Conservation (phyloP, 2,797 vertebrate genomes). For the Crenichthys baileyi region DNA sequence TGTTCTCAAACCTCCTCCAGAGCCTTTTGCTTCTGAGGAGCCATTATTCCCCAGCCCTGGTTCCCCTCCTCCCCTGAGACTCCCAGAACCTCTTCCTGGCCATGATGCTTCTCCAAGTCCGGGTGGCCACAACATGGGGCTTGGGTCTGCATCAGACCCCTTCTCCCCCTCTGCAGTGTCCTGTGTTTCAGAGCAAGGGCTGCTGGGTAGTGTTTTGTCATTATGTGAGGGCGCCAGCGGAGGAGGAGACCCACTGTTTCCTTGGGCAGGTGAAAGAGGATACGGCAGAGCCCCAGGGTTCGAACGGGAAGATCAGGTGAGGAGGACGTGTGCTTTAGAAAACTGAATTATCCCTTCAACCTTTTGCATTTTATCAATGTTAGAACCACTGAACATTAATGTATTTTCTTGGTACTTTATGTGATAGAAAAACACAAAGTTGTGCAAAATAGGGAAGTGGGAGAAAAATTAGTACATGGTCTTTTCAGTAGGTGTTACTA, state of each 20-base stretch:
- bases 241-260: slow-evolving; percentile 78
- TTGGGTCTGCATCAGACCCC: slow-evolving; percentile 47
- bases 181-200: slow-evolving; percentile 87
- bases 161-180: slow-evolving; percentile 83
- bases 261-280: slow-evolving; percentile 86
- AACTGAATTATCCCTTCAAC: neutral
- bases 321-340: slow-evolving; percentile 53
- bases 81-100: slow-evolving; percentile 71
- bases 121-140: slow-evolving; percentile 56
- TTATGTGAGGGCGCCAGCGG: slow-evolving; percentile 84
- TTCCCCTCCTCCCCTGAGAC: slow-evolving; percentile 75
- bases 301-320: slow-evolving; percentile 96
- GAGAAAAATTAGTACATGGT: no score
- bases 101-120: slow-evolving; percentile 86
- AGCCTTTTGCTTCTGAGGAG: slow-evolving; percentile 87
- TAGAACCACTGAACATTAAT: no score
- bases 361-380: no score
- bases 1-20: slow-evolving; percentile 67
- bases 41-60: slow-evolving; percentile 84
- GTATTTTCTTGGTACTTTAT: no score
- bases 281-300: slow-evolving; percentile 97
- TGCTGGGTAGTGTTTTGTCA: slow-evolving; percentile 87
- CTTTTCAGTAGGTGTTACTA: no score
- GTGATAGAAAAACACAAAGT: no score
- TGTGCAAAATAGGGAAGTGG: no score